Evolutionary conservation across 2,113 vertebrate species (phyloP), one percentile per base, ranked within the genome.

Genomic region (Tenebrosternarchus preto): DNA sequence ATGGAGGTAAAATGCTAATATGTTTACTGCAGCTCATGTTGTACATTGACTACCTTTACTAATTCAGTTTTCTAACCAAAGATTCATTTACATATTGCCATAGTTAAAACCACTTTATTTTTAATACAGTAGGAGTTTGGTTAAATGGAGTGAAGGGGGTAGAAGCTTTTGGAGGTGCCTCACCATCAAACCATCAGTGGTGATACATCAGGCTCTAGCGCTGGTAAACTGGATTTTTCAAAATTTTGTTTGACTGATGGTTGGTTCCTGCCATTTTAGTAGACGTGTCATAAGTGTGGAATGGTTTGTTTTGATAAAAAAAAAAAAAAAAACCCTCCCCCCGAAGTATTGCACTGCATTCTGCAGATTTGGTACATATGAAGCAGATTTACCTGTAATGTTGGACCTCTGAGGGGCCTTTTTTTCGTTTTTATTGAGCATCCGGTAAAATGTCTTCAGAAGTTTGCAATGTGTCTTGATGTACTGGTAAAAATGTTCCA

Each of bases 151-250:
- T 84, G 87, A 86, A 85, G 80, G 88, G 85, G 64, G 82, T 69
- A 69, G 59, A 4, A 83, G 83, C 86, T 87, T 79, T 88, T 61
- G 53, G 80, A 86, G 88, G 84, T 75, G 82, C 36, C 80, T n/a
- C 85, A 66, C 87, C 90, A 90, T 92, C 90, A 91, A 86, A 85
- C 88, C 91, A 90, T 92, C 91, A 90, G 87, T 91, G 89, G 88
- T 91, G 90, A 93, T 92, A 82, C 86, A 91, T 90, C 12, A 86
- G 89, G 82, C 89, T 90, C 85, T 84, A 79, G 71, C 85, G 57
- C 66, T 80, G 82, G 88, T 85, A 90, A 91, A 92, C 90, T 91
- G 88, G 85, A 91, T 87, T 75, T 83, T 90, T 82, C 84, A 87
- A 90, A n/a, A 88, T 87, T 84, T 74, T 71, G 12, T 64, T 86